These are phyloP conservation scores for Clepsis dumicolana DNA, from an alignment of 2,888 invertebrate species.

Conservation along the genomic window DNA sequence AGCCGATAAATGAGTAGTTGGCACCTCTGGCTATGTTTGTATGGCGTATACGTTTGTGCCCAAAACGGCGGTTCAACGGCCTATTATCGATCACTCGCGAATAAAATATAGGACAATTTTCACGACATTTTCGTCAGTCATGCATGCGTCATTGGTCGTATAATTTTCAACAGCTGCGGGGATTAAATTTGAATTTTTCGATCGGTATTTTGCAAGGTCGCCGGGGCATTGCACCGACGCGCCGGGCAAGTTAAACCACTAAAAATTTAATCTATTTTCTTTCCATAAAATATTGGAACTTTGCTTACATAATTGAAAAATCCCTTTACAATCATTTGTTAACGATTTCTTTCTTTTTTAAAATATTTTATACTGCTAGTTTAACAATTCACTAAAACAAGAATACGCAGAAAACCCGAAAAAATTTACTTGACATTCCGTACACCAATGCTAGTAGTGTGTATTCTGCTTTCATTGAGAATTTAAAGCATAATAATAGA, in stretches of 20 bases:
- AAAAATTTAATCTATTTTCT: not conserved
- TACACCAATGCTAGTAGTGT: no score
- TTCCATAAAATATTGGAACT: not conserved
- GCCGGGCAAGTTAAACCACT: not conserved
- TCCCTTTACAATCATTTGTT: no score
- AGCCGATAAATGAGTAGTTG: constrained; percentile 57
- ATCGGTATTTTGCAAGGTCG: constrained; percentile 42
- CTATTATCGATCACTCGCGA: constrained; percentile 76
- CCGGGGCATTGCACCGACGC: constrained; percentile 29
- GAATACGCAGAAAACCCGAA: no score
- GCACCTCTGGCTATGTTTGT: constrained; percentile 52
- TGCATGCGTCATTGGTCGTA: constrained; percentile 57
- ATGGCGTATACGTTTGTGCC: constrained; percentile 61
- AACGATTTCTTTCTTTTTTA: no score
- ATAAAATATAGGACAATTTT: constrained; percentile 82
- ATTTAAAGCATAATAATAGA: no score
- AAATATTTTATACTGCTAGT: no score
- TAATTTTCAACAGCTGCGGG: constrained; percentile 30
- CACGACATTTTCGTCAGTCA: constrained; percentile 66
- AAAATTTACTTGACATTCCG: no score
- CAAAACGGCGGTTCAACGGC: constrained; percentile 71
- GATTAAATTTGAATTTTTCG: constrained; percentile 36
- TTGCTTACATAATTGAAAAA: no score
- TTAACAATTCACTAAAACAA: no score
- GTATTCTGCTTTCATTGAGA: no score